Evolutionary conservation across 2,113 vertebrate genomes (phyloP).

Genomic region (Platysternon megacephalum): DNA sequence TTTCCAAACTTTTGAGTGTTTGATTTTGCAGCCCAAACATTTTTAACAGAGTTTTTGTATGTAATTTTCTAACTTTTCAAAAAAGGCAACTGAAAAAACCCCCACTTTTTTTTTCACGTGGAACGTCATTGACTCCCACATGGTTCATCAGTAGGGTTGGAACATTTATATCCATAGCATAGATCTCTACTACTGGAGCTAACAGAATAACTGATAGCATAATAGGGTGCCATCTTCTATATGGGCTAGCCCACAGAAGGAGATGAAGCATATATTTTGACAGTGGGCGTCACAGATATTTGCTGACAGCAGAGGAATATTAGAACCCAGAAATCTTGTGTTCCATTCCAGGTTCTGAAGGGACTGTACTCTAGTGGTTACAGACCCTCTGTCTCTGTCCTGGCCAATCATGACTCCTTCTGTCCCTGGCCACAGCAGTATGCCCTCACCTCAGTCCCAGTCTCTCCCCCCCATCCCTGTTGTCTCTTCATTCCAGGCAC

Average conservation of each 20-base stretch:
- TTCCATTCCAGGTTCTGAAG: neutral
- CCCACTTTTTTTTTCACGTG: too few relatives aligned
- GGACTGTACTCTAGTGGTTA: neutral
- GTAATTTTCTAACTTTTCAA: too few relatives aligned
- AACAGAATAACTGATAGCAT: neutral
- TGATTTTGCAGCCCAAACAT: too few relatives aligned
- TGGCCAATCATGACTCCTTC: too few relatives aligned
- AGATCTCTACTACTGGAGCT: too few relatives aligned
- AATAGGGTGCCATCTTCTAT: neutral
- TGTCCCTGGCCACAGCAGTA: too few relatives aligned
- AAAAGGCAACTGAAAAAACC: too few relatives aligned
- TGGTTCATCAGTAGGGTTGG: too few relatives aligned
- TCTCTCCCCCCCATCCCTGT: neutral
- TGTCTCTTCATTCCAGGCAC: neutral
- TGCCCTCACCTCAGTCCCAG: neutral
- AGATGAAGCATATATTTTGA: neutral
- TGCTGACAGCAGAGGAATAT: neutral
- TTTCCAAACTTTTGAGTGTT: too few relatives aligned
- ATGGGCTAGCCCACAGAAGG: neutral
- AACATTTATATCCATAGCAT: too few relatives aligned
- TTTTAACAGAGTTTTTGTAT: too few relatives aligned
- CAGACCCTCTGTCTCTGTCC: neutral
- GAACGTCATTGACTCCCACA: too few relatives aligned
- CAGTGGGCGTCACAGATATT: neutral
- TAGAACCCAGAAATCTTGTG: neutral